Conservation (phyloP, 2,113 vertebrate species). For the Perca flavescens region DNA sequence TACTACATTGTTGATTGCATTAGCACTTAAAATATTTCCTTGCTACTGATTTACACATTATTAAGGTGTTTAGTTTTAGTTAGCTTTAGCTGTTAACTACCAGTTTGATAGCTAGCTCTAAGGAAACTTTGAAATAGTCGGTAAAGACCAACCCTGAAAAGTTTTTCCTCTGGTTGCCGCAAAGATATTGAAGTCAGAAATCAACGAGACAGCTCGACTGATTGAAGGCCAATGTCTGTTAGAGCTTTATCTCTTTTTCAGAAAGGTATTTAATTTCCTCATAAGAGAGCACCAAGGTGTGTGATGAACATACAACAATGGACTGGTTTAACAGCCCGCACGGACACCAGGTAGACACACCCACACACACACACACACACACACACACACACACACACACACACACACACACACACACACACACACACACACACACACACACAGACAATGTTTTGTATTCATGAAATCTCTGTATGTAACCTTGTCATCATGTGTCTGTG, state of each 20-base stretch:
- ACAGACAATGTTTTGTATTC: not conserved
- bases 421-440: not conserved
- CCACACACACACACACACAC: not conserved
- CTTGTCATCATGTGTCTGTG: constrained; percentile 19
- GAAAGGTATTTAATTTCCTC: constrained; percentile 30
- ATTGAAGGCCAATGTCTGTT: not conserved
- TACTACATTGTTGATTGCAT: not conserved
- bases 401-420: not conserved
- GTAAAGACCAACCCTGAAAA: not conserved
- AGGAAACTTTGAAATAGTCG: not conserved
- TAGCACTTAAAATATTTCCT: not conserved
- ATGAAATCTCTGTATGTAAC: constrained; percentile 7
- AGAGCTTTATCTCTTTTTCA: constrained; percentile 1
- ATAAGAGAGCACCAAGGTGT: not conserved
- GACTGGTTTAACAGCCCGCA: not conserved
- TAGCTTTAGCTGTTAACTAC: too few relatives aligned
- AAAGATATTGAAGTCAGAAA: not conserved
- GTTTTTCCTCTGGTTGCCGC: not conserved
- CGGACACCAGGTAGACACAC: too few relatives aligned
- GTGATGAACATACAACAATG: not conserved
- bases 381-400: not conserved
- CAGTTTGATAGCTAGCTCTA: not conserved
- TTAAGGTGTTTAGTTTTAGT: too few relatives aligned
- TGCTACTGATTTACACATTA: not conserved
- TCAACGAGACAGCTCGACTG: not conserved